Percentiles rank a stretch among this genome's conserved stretches.
Evolutionary conservation across 2,113 vertebrate genomes (phyloP).

Genomic region (Anguilla japonica): DNA sequence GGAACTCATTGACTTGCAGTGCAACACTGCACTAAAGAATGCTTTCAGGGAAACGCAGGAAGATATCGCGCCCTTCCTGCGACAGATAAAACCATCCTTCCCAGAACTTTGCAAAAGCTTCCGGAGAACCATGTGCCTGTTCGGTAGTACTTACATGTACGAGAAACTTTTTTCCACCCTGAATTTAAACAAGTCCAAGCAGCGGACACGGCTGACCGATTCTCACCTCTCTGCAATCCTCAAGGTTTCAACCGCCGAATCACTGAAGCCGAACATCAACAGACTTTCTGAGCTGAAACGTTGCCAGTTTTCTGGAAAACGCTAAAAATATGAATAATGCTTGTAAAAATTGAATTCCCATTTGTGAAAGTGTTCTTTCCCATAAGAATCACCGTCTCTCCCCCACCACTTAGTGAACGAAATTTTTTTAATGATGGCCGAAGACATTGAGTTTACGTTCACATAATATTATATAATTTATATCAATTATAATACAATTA

Average conservation of each 20-base stretch:
- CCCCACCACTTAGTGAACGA: no score
- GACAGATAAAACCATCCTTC: background rate
- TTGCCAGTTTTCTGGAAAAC: constrained; percentile 10
- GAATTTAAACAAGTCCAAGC: constrained; percentile 16
- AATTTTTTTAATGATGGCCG: no score
- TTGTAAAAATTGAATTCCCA: background rate
- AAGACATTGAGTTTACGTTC: no score
- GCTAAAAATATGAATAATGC: background rate
- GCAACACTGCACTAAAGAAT: constrained; percentile 7
- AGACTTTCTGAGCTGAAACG: constrained; percentile 10
- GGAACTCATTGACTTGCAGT: constrained; percentile 14
- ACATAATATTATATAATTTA: no score
- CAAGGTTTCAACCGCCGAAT: constrained; percentile 17
- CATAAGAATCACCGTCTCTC: no score
- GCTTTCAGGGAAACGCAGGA: background rate
- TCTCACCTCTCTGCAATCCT: constrained; percentile 6
- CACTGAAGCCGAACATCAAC: background rate
- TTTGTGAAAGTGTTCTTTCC: no score
- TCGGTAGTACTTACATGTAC: background rate
- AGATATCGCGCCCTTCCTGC: background rate
- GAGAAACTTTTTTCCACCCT: background rate
- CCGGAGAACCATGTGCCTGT: background rate
- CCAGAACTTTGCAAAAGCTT: background rate
- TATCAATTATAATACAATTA: no score
- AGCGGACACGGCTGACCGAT: background rate